phyloP scores from a whole-genome alignment of 2,113 vertebrate species.

The Osmerus eperlanus region DNA sequence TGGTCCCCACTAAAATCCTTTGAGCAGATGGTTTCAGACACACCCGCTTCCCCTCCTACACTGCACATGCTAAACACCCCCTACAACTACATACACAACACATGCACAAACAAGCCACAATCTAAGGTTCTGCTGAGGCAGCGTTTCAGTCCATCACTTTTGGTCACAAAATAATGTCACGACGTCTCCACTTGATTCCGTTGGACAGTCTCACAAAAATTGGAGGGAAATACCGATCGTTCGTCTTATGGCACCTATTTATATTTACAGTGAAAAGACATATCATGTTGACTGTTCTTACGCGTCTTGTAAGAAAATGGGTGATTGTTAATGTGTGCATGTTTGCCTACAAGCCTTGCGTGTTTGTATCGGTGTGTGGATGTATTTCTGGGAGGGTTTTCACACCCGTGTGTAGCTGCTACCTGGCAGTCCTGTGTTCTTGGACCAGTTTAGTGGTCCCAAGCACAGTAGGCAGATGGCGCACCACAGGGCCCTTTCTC shows the following conservation, averaged over 20 bases:
- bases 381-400: no score
- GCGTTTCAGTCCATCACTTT: no score
- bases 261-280: no score
- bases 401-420: neutral
- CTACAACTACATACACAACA: slow-evolving; percentile 27
- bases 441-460: slow-evolving; percentile 35
- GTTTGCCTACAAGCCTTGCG: neutral
- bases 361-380: neutral
- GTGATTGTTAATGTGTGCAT: slow-evolving; percentile 5
- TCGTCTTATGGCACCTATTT: no score
- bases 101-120: slow-evolving; percentile 3
- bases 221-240: no score
- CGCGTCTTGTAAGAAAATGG: neutral
- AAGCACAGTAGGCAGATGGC: slow-evolving; percentile 62
- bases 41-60: slow-evolving; percentile 59
- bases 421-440: slow-evolving; percentile 33
- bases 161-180: no score
- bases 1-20: slow-evolving; percentile 66
- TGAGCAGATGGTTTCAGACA: slow-evolving; percentile 75
- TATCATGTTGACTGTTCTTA: no score
- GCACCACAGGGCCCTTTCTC: slow-evolving; percentile 60
- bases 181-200: no score
- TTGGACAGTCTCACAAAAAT: no score
- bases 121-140: no score
- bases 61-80: slow-evolving; percentile 39